Base-by-base conservation (phyloP, 2,113 vertebrate genomes). In the Leptobrachium leishanense region DNA sequence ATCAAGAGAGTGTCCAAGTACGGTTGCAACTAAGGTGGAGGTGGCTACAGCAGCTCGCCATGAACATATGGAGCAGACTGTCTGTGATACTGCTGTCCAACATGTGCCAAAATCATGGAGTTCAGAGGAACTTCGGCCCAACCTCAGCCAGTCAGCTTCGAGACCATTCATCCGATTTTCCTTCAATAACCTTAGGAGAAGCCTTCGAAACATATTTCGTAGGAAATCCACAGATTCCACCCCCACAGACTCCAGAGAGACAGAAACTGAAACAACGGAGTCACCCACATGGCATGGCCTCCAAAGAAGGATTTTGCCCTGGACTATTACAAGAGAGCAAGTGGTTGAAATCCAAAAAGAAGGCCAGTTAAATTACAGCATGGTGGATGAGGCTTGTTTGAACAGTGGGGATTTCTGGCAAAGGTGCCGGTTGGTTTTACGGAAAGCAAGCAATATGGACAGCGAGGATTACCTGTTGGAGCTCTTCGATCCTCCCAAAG, bases 401-500 rank as follows among this genome's bases (percentile, higher is more conserved):
- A 96, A 99, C 88, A 92, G 90, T 1, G 93, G 93, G 74, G 94
- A 93, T 0, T 86, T 82, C 81, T 98, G 97, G 96, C 95, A 95
- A 86, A 94, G 95, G 57, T 97, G 97, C 83, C 92, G 93, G 82
- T 91, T 99, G 86, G 89, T 95, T 83, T 91, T 99, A 86, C 92
- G 95, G 86, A 92, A 90, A 82, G 89, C 78, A 7, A 91, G 86
- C 76, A 2, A 50, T 20, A 64, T 84, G 0, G 84, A 90, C 1
- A 84, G 85, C 8, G 92, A 93, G 40, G 91, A 88, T 41, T 93
- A 92, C 2, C 84, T 94, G 83, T 85, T 99, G 84, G 96, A 98
- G 85, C 94, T 99, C 81, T 98, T 95, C 2, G 96, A 98, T 88
- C 98, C 97, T 0, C 97, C 96, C 84, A 99, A 98, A 96, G 98